Conservation (phyloP, 2,888 invertebrate genomes). For the Tortricodes alternella region DNA sequence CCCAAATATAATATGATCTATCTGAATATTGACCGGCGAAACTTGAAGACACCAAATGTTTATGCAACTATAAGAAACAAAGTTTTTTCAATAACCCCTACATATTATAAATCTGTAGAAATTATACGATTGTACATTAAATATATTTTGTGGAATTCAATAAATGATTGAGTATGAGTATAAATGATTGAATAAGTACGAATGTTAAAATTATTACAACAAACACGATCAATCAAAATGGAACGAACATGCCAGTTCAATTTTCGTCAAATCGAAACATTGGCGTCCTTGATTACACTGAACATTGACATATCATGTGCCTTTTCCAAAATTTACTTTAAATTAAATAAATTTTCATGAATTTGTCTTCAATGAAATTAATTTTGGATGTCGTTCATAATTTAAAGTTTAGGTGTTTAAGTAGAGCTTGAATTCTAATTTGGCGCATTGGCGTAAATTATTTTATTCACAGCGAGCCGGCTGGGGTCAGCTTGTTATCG, state of each 20-base stretch:
- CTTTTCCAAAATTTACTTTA: not conserved
- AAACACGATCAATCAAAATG: not conserved
- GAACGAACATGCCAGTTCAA: not conserved
- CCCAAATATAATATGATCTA: no score
- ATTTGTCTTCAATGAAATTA: not conserved
- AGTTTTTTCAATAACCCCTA: no score
- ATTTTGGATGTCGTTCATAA: not conserved
- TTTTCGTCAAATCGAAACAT: not conserved
- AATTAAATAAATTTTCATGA: not conserved
- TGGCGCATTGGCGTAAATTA: constrained; percentile 16
- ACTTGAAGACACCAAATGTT: no score
- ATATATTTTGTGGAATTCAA: no score
- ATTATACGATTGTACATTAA: no score
- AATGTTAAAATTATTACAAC: not conserved
- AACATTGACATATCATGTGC: not conserved
- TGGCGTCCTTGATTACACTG: not conserved
- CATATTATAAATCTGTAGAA: no score
- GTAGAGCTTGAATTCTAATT: constrained; percentile 12
- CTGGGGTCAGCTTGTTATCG: constrained; percentile 54
- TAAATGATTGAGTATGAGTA: no score
- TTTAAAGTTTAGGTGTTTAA: constrained; percentile 6
- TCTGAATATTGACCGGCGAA: no score
- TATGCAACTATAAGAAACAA: no score
- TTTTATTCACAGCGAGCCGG: constrained; percentile 8
- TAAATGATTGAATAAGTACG: not conserved